phyloP scores from a whole-genome alignment of 2,888 invertebrate species.

The Nomada flava region DNA sequence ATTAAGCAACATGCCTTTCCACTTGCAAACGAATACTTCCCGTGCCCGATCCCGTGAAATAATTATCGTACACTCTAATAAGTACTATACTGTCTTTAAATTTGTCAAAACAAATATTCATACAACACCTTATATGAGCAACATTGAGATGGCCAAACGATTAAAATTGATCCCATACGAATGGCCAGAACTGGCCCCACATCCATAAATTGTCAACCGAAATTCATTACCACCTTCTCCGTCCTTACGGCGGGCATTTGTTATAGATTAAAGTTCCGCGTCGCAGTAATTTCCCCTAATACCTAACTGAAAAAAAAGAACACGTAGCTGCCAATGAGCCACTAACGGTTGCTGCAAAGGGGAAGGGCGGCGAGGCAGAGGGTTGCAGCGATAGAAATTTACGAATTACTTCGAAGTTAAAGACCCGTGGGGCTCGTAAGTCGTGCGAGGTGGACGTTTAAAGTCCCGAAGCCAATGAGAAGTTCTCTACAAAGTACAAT shows the following conservation, averaged over 20 bases:
- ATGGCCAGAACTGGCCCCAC: not conserved
- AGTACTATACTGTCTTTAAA: not conserved
- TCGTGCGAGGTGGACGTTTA: slow-evolving; percentile 63
- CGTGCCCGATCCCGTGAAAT: too few relatives aligned
- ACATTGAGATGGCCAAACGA: not conserved
- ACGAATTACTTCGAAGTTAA: slow-evolving; percentile 61
- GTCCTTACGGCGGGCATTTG: not conserved
- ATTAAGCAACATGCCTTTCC: too few relatives aligned
- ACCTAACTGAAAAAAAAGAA: slow-evolving; percentile 13
- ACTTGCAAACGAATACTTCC: too few relatives aligned
- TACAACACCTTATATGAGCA: not conserved
- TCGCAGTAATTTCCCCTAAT: slow-evolving; percentile 43
- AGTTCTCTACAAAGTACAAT: slow-evolving; percentile 70
- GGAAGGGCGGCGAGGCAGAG: not conserved
- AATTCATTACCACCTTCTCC: slow-evolving; percentile 18
- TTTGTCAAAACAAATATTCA: not conserved
- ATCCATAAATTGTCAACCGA: slow-evolving; percentile 9
- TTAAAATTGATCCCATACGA: not conserved
- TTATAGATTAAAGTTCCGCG: slow-evolving; percentile 35
- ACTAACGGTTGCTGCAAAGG: not conserved
- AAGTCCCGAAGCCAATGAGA: slow-evolving; percentile 69
- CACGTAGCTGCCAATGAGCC: not conserved
- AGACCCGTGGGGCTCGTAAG: slow-evolving; percentile 65
- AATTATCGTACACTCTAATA: too few relatives aligned
- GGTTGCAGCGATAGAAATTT: slow-evolving; percentile 55